Evolutionary conservation across 2,888 invertebrate genomes (phyloP).

Genomic region (Gari tellinella): DNA sequence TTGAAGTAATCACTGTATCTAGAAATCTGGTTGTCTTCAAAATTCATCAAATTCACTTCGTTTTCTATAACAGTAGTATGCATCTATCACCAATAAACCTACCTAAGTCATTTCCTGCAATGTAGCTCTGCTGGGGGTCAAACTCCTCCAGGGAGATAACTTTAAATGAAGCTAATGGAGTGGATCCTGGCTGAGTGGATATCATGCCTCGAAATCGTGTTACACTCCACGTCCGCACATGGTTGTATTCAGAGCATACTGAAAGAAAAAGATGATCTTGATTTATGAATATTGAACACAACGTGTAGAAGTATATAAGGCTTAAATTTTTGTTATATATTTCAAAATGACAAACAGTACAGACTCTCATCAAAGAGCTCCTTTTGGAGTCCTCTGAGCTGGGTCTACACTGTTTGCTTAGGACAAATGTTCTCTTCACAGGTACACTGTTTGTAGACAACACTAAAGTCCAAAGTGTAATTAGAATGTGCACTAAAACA

Average conservation of each 20-base stretch:
- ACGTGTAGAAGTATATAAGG: no score
- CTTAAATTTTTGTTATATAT: no score
- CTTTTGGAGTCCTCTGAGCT: no score
- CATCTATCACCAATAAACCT: conserved; percentile 52
- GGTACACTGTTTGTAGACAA: no score
- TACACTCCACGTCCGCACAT: conserved; percentile 98
- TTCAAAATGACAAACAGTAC: no score
- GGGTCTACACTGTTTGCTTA: no score
- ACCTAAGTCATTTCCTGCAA: conserved; percentile 89
- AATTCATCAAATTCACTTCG: neutral
- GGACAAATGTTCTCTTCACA: neutral
- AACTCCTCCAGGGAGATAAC: conserved; percentile 92
- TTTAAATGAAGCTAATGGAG: conserved; percentile 98
- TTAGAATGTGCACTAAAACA: no score
- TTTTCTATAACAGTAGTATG: neutral
- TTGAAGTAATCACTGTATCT: no score
- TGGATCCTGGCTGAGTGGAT: conserved; percentile 99
- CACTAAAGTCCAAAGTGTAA: no score
- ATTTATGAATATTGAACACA: no score
- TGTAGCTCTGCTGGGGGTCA: conserved; percentile 84
- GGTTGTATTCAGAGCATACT: conserved; percentile 97
- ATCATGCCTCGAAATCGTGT: conserved; percentile 99
- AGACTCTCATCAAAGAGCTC: no score
- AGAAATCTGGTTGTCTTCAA: neutral
- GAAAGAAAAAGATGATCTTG: no score